Percentiles rank a stretch among this genome's conserved stretches.
phyloP scores from a whole-genome alignment of 2,113 vertebrate species.

The Psephotus haematonotus region DNA sequence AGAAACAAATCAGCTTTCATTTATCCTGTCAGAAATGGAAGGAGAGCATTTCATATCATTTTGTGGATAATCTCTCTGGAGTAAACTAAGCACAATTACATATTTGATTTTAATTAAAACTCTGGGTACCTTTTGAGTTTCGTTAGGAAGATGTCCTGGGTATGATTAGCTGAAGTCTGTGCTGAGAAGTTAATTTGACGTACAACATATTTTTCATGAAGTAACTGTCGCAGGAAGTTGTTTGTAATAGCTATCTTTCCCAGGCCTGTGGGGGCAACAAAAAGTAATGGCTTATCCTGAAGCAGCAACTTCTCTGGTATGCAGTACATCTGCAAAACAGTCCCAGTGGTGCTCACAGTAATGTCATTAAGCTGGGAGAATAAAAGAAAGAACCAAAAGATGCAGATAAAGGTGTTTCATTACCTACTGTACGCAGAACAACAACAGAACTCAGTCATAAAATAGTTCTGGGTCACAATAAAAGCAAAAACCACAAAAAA shows the following conservation, averaged over 20 bases:
- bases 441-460: constrained; percentile 55
- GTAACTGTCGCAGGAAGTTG: constrained; percentile 79
- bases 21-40: constrained; percentile 76
- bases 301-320: constrained; percentile 72
- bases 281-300: constrained; percentile 82
- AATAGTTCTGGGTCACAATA: constrained; percentile 60
- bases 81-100: constrained; percentile 73
- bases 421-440: constrained; percentile 62
- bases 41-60: constrained; percentile 70
- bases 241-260: constrained; percentile 75
- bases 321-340: constrained; percentile 78
- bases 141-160: constrained; percentile 75
- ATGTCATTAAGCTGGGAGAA: constrained; percentile 76
- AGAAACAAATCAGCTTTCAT: constrained; percentile 81
- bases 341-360: constrained; percentile 73
- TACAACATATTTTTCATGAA: constrained; percentile 80
- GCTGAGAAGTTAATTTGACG: constrained; percentile 81
- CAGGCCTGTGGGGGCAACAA: constrained; percentile 78
- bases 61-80: constrained; percentile 69
- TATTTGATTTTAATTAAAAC: constrained; percentile 86
- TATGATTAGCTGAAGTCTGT: constrained; percentile 76
- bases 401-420: constrained; percentile 76
- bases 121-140: constrained; percentile 79
- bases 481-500: constrained; percentile 39
- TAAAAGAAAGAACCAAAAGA: constrained; percentile 70